A percentile compares a stretch with the other conserved stretches of the same genome.
phyloP scores from a whole-genome alignment of 2,797 vertebrate genomes.

The Gorsachius magnificus region DNA sequence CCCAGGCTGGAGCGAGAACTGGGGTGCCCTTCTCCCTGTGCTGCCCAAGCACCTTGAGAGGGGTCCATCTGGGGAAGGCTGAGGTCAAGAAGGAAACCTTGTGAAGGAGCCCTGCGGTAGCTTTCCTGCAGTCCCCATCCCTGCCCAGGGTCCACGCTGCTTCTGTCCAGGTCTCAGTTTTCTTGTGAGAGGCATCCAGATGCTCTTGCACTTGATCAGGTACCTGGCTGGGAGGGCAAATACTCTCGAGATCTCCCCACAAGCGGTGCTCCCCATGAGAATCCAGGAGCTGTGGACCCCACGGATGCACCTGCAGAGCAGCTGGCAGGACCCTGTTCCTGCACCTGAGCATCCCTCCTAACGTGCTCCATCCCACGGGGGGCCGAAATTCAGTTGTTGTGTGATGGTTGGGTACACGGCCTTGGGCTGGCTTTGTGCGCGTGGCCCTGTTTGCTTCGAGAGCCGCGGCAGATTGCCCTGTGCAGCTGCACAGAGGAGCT shows the following conservation, averaged over 20 bases:
- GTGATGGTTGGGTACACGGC: background rate
- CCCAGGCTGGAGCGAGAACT: background rate
- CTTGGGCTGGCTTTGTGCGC: background rate
- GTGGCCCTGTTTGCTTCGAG: background rate
- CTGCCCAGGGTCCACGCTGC: background rate
- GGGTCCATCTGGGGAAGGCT: background rate
- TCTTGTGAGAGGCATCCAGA: background rate
- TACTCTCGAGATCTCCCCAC: background rate
- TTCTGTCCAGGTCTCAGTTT: background rate
- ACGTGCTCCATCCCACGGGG: rapidly evolving
- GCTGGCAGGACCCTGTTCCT: background rate
- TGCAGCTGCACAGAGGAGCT: background rate
- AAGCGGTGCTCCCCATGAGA: background rate
- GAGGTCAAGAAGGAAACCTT: background rate
- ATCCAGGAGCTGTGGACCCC: background rate
- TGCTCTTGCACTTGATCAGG: no score
- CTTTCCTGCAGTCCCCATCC: background rate
- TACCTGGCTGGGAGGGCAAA: background rate
- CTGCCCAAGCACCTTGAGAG: background rate
- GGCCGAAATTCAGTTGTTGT: background rate
- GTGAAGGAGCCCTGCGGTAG: background rate
- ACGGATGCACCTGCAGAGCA: rapidly evolving
- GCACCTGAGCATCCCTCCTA: background rate
- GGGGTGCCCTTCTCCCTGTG: background rate
- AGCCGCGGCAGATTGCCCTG: background rate